Evolutionary conservation across 2,888 invertebrate genomes (phyloP).

Genomic region (Melolontha melolontha): DNA sequence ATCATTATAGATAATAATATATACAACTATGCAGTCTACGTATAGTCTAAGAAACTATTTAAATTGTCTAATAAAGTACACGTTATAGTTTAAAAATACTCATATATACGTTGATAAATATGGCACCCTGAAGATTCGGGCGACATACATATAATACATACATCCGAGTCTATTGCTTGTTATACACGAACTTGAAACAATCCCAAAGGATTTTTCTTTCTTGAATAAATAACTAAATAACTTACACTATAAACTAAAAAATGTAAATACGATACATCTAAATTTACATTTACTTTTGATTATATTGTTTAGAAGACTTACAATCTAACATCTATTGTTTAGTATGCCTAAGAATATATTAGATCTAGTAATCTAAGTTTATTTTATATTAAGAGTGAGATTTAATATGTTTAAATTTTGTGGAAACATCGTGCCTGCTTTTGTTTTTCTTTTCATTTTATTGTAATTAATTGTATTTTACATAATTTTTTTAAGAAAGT

Average conservation of each 20-base stretch:
- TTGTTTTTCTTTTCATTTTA: not conserved
- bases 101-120: slow-evolving; percentile 49
- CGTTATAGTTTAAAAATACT: slow-evolving; percentile 50
- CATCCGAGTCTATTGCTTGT: slow-evolving; percentile 30
- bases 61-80: slow-evolving; percentile 50
- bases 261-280: slow-evolving; percentile 23
- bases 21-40: slow-evolving; percentile 51
- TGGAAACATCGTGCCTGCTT: slow-evolving; percentile 17
- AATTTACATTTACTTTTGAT: slow-evolving; percentile 17
- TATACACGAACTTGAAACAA: slow-evolving; percentile 16
- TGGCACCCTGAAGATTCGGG: slow-evolving; percentile 43
- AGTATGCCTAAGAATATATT: slow-evolving; percentile 27
- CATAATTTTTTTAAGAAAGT: not conserved
- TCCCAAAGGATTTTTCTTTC: slow-evolving; percentile 25
- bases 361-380: slow-evolving; percentile 14
- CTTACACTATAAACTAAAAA: slow-evolving; percentile 34
- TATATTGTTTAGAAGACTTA: slow-evolving; percentile 26
- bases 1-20: slow-evolving; percentile 45
- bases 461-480: not conserved
- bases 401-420: slow-evolving; percentile 6
- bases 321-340: slow-evolving; percentile 23
- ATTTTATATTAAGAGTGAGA: slow-evolving; percentile 2
- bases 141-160: slow-evolving; percentile 26
- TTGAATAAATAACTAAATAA: slow-evolving; percentile 44
- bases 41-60: slow-evolving; percentile 52